Evolutionary conservation across 2,888 invertebrate genomes (phyloP).

Genomic region (Junonia oenone): DNA sequence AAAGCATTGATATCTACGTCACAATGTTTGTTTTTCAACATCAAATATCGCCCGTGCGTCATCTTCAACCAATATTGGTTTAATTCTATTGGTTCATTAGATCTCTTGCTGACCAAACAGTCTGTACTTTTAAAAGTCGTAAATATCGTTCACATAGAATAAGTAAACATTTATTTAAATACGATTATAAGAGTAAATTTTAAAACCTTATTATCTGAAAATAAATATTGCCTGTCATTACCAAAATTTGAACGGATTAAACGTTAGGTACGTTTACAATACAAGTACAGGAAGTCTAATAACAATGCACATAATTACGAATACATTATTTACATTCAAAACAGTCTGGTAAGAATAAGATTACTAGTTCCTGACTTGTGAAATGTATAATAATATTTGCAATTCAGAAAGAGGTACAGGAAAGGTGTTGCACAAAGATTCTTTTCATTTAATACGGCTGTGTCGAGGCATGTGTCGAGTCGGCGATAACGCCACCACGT

Average conservation of each 20-base stretch:
- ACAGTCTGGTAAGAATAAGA: too few relatives aligned
- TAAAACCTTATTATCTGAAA: too few relatives aligned
- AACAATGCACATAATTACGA: too few relatives aligned
- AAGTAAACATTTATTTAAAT: not conserved
- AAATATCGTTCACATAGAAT: not conserved
- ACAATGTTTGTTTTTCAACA: conserved; percentile 33
- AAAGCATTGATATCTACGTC: not conserved
- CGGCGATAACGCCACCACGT: conserved; percentile 40
- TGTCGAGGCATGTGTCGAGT: conserved; percentile 26
- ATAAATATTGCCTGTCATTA: too few relatives aligned
- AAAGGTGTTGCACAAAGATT: not conserved
- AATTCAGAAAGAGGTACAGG: not conserved
- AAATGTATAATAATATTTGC: not conserved
- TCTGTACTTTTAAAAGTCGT: not conserved
- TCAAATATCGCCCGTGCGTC: conserved; percentile 9
- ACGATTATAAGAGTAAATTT: too few relatives aligned
- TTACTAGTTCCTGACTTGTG: not conserved
- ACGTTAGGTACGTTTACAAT: too few relatives aligned
- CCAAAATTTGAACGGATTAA: too few relatives aligned
- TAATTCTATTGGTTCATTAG: conserved; percentile 4
- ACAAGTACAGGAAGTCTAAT: too few relatives aligned
- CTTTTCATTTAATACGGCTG: conserved; percentile 4
- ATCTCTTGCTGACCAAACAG: not conserved
- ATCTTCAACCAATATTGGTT: conserved; percentile 3
- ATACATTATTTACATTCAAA: too few relatives aligned